Evolutionary conservation across 2,888 invertebrate genomes (phyloP).

Genomic region (Mythimna impura): DNA sequence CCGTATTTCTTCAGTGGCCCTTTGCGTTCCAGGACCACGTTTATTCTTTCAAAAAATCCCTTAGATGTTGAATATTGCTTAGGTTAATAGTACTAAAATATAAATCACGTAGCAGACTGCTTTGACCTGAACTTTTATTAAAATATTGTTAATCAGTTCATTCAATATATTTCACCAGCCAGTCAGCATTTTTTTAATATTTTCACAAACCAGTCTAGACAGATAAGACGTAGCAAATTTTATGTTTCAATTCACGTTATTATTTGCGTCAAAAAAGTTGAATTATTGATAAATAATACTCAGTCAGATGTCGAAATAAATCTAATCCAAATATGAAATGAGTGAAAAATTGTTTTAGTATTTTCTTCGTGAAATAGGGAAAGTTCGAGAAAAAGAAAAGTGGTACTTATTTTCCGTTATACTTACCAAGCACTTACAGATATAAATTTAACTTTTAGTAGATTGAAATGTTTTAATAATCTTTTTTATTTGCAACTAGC

Average conservation of each 20-base stretch:
- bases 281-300: conserved; percentile 11
- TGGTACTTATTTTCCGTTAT: background rate
- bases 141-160: background rate
- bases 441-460: background rate
- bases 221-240: background rate
- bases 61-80: too few relatives aligned
- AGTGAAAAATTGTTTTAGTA: background rate
- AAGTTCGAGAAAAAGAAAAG: background rate
- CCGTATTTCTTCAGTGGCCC: too few relatives aligned
- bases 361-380: background rate
- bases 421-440: background rate
- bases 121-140: background rate
- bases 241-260: conserved; percentile 10
- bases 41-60: too few relatives aligned
- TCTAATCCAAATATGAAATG: conserved; percentile 6
- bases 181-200: conserved; percentile 6
- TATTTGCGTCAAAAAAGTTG: background rate
- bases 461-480: background rate
- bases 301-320: conserved; percentile 8
- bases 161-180: background rate
- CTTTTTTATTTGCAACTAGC: background rate
- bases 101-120: background rate
- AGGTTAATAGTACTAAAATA: background rate
- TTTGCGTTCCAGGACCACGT: too few relatives aligned
- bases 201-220: conserved; percentile 16